Evolutionary conservation across 2,113 vertebrate genomes (phyloP).

Genomic region (Aptenodytes forsteri): DNA sequence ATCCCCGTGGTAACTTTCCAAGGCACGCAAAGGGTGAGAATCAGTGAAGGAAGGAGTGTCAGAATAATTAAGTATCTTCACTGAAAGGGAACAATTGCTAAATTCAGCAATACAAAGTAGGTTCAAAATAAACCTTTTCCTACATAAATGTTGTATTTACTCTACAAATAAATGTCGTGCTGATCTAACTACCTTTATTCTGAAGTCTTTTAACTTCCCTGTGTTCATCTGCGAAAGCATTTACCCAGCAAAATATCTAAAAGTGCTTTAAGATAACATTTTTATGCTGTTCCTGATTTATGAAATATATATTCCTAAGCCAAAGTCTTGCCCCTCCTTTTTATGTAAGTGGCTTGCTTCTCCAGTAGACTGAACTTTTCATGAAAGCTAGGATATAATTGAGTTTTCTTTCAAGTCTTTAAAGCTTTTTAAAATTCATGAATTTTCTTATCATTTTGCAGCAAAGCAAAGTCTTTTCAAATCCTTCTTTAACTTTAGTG

Average conservation of each 20-base stretch:
- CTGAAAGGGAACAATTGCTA: conserved; percentile 5
- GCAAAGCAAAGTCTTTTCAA: conserved; percentile 81
- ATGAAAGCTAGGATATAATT: conserved; percentile 74
- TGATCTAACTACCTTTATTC: conserved; percentile 21
- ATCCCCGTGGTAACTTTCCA: background rate
- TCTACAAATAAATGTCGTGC: conserved; percentile 13
- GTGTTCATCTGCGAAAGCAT: conserved; percentile 48
- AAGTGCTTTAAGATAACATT: conserved; percentile 55
- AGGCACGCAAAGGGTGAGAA: background rate
- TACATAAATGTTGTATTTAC: background rate
- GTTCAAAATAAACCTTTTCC: conserved; percentile 21
- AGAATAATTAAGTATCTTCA: conserved; percentile 34
- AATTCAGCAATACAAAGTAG: conserved; percentile 1
- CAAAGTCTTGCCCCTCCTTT: conserved; percentile 5
- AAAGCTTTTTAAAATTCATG: conserved; percentile 91
- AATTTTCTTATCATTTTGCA: conserved; percentile 88
- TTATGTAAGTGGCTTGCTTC: conserved; percentile 54
- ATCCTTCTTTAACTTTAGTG: conserved; percentile 75
- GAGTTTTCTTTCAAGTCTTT: conserved; percentile 78
- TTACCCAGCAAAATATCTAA: conserved; percentile 39
- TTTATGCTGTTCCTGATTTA: conserved; percentile 47
- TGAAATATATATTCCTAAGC: conserved; percentile 62
- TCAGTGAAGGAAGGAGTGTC: background rate
- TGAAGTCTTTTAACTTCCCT: background rate
- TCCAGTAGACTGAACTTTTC: conserved; percentile 66